Evolutionary conservation across 2,797 vertebrate species (phyloP).

Genomic region (Falco novaeseelandiae): DNA sequence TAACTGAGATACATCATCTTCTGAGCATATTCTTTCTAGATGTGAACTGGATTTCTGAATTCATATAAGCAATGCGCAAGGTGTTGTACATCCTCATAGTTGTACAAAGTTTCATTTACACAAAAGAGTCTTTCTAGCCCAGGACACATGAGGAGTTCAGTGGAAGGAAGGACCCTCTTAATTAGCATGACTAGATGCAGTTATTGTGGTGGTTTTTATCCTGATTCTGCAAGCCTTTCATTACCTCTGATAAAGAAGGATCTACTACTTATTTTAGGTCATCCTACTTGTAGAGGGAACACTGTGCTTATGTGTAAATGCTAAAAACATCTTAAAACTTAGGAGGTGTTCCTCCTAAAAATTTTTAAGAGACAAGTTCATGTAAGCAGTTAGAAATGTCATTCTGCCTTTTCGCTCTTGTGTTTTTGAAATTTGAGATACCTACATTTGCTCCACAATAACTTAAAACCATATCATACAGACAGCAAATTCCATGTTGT

Average conservation of each 20-base stretch:
- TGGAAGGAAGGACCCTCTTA: not conserved
- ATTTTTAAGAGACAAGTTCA: not conserved
- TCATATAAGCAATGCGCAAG: not conserved
- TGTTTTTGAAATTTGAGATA: not conserved
- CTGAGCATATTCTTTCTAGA: not conserved
- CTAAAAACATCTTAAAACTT: not conserved
- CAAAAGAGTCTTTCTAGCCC: not conserved
- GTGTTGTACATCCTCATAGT: not conserved
- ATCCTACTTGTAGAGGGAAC: not conserved
- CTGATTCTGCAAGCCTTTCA: not conserved
- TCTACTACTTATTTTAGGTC: not conserved
- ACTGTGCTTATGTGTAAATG: not conserved
- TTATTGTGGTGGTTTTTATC: not conserved
- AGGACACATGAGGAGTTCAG: not conserved
- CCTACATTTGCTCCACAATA: not conserved
- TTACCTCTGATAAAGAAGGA: not conserved
- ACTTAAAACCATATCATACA: not conserved
- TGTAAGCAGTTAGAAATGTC: not conserved
- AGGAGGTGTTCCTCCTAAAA: not conserved
- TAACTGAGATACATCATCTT: not conserved
- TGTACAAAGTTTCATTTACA: not conserved
- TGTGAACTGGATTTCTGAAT: not conserved
- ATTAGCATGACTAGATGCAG: not conserved
- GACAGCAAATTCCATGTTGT: not conserved
- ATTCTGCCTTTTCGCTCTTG: not conserved